phyloP scores from a whole-genome alignment of 2,888 invertebrate genomes.

The Lypha dubia region DNA sequence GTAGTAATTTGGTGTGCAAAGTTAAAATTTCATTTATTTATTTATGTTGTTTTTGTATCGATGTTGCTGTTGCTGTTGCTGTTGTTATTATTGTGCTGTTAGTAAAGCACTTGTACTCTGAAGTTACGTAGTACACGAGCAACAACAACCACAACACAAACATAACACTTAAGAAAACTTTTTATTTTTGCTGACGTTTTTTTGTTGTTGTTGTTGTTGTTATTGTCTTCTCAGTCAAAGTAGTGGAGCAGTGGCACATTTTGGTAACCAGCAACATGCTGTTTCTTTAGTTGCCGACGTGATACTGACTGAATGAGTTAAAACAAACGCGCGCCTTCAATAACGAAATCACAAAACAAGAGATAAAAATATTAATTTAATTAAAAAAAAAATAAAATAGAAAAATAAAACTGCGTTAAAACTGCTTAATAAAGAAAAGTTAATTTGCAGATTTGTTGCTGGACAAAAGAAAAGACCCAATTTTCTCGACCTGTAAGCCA shows the following conservation, averaged over 20 bases:
- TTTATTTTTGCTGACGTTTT: conserved; percentile 33
- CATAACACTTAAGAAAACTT: conserved; percentile 48
- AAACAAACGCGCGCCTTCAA: conserved; percentile 77
- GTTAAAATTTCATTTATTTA: conserved; percentile 31
- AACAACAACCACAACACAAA: conserved; percentile 4
- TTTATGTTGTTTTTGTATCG: background rate
- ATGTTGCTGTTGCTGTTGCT: background rate
- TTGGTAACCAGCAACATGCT: conserved; percentile 65
- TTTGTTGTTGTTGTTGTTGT: conserved; percentile 34
- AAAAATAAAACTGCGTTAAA: background rate
- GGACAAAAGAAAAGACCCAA: background rate
- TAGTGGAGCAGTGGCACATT: conserved; percentile 62
- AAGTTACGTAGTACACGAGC: conserved; percentile 56
- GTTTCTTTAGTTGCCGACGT: conserved; percentile 83
- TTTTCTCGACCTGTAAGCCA: background rate
- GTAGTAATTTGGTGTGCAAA: conserved; percentile 60
- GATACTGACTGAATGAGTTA: conserved; percentile 81
- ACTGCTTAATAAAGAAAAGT: background rate
- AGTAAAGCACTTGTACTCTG: conserved; percentile 59
- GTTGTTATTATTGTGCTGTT: conserved; percentile 14
- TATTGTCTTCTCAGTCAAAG: conserved; percentile 63
- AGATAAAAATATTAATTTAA: conserved; percentile 5
- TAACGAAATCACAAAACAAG: conserved; percentile 38
- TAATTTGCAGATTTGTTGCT: background rate
- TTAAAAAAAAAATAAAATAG: too few relatives aligned